These are phyloP conservation scores for Cossypha niveicapilla DNA, from an alignment of 2,797 vertebrate genomes.

Conservation along the genomic window DNA sequence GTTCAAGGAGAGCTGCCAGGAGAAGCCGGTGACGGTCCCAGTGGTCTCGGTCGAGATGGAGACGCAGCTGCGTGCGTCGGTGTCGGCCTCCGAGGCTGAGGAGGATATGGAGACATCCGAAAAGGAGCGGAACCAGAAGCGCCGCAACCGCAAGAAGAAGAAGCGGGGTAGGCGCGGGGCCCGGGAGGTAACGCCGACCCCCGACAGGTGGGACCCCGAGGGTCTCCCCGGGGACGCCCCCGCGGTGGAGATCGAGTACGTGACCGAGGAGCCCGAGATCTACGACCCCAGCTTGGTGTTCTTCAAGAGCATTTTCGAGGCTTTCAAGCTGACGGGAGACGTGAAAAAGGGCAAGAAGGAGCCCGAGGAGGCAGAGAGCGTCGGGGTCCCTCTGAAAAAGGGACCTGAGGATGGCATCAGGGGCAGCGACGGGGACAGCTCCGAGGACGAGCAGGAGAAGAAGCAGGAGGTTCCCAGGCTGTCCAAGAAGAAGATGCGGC, in stretches of 20 bases:
- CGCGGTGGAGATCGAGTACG: background rate
- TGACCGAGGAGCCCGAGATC: background rate
- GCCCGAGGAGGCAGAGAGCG: background rate
- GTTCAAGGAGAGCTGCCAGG: background rate
- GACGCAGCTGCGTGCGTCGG: background rate
- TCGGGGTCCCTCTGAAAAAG: background rate
- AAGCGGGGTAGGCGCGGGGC: background rate
- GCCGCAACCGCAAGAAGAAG: background rate
- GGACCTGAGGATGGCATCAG: background rate
- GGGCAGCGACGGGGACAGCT: background rate
- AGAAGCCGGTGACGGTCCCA: background rate
- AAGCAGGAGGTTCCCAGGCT: conserved; percentile 82
- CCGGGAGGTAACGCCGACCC: background rate
- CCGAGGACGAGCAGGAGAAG: background rate
- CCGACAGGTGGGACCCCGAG: background rate
- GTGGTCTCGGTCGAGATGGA: background rate
- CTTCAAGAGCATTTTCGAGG: background rate
- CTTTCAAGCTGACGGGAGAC: background rate
- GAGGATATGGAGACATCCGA: background rate
- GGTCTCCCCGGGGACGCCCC: background rate
- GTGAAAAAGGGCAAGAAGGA: background rate
- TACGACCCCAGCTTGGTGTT: background rate
- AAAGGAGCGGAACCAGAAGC: background rate
- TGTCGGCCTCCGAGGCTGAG: background rate
- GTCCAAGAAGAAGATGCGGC: conserved; percentile 93